Base-by-base conservation (phyloP, 2,888 invertebrate genomes). In the Tachina fera region DNA sequence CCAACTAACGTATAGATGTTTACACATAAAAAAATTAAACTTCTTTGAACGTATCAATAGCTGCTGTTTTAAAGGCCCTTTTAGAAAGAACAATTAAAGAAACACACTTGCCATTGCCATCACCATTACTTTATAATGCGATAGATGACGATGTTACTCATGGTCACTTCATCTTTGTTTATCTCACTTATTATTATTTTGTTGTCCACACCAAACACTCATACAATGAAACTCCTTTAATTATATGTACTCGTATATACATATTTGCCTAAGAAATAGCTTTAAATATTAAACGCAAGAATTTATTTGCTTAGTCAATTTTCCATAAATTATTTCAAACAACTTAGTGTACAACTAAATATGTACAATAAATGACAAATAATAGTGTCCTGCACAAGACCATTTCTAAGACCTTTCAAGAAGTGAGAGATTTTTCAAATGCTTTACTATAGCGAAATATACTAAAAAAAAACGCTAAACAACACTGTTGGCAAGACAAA, bases 321-420 rank as follows among this genome's bases (percentile, higher is more conserved):
- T 74, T 45, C 61, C 61, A 78, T 78, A 63, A 71, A 71, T 78
- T 31, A 71, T 68, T 13, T 49, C 53, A 16, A 71, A 71, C 47
- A 53, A 79, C 71, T 56, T 65, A 63, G 56, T 56, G 63, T 39
- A 16, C 39, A 61, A 56, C 31, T 39, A 63, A 53, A 31, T 31
- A 31, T 31, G n/a, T n/a, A n/a, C n/a, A n/a, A n/a, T n/a, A n/a
- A n/a, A n/a, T n/a, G n/a, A n/a, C n/a, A n/a, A n/a, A n/a, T n/a
- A n/a, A n/a, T n/a, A n/a, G n/a, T n/a, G n/a, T n/a, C n/a, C n/a
- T n/a, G n/a, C n/a, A n/a, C n/a, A n/a, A n/a, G n/a, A n/a, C n/a
- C n/a, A n/a, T n/a, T n/a, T n/a, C n/a, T n/a, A n/a, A n/a, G n/a
- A n/a, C n/a, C n/a, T n/a, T n/a, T n/a, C n/a, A n/a, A n/a, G n/a